phyloP scores from a whole-genome alignment of 2,888 invertebrate species.

The Eupithecia insigniata region DNA sequence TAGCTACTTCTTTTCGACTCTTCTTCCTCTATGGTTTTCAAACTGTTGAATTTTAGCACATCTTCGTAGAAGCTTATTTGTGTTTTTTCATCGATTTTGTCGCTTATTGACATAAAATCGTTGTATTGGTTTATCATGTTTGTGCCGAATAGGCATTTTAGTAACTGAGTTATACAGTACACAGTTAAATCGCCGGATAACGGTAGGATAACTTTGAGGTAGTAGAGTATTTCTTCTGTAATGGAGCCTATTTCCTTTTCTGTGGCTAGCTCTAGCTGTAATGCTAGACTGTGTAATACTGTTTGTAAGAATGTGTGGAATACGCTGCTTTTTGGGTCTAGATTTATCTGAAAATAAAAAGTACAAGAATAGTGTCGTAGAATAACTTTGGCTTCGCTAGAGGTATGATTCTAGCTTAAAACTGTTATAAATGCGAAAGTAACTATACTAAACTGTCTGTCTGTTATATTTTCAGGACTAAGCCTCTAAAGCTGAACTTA shows the following conservation, averaged over 20 bases:
- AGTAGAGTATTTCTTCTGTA: slow-evolving; percentile 91
- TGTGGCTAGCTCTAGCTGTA: slow-evolving; percentile 88
- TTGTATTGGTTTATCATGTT: slow-evolving; percentile 85
- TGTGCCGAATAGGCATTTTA: slow-evolving; percentile 90
- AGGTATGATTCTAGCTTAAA: too few species aligned
- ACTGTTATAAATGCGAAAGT: too few species aligned
- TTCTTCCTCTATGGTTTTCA: slow-evolving; percentile 46
- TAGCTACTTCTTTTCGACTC: slow-evolving; percentile 64
- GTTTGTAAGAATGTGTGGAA: slow-evolving; percentile 88
- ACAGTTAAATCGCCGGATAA: slow-evolving; percentile 88
- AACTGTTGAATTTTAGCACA: slow-evolving; percentile 64
- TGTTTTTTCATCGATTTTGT: slow-evolving; percentile 42
- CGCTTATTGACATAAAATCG: slow-evolving; percentile 70
- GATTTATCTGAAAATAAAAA: slow-evolving; percentile 85
- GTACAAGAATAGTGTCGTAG: neutral
- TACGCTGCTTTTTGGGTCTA: slow-evolving; percentile 90
- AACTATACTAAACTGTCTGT: too few species aligned
- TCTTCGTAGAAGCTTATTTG: slow-evolving; percentile 63
- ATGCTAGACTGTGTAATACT: slow-evolving; percentile 86
- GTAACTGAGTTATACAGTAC: slow-evolving; percentile 89
- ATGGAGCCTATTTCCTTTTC: slow-evolving; percentile 88
- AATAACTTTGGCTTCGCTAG: too few species aligned
- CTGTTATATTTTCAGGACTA: too few species aligned
- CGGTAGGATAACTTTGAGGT: slow-evolving; percentile 88
- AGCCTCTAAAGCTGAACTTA: too few species aligned